Base-by-base conservation (phyloP, 2,113 vertebrate species). In the Spea bombifrons region DNA sequence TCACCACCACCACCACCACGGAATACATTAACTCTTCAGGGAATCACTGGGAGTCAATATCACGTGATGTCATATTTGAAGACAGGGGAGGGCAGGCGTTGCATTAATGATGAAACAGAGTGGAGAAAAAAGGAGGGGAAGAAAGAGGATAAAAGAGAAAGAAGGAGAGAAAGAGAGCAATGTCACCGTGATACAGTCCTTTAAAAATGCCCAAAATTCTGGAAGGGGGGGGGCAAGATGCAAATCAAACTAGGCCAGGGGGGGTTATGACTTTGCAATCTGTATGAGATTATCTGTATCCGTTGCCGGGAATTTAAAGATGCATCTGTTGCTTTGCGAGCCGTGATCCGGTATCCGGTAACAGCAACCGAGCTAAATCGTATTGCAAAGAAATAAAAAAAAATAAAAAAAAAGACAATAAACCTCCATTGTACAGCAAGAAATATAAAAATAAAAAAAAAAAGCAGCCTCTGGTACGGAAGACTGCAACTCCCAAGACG, bases 251-350 rank as follows among this genome's bases (percentile, higher is more conserved):
- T 78, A 66, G 69, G 76, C 52, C 59, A 65, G 47, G 16, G 76
- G 76, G 63, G 68, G 68, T 52, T 71, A 45, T 78, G 68, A 71
- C 68, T 78, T 71, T 78, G 76, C 76, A 78, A 71, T 78, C 68
- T 78, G 76, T 71, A 59, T 50, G 68, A 78, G 76, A 78, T 78
- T 65, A 71, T 78, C 57, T 71, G 68, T 68, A 78, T 78, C 68
- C 69, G 75, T 76, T 76, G 66, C 66, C 74, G 52, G 6, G 73
- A 52, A 75, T n/a, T 66, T 12, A 50, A 65, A 48, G 30, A 50
- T 75, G 45, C 73, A 75, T 75, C 73, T 76, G 74, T 76, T 76
- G 75, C 75, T 65, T 13, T 76, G 63, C 17, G 65, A 43, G 46
- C 10, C 63, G 16, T 44, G 74, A 43, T 68, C 65, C 68, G 75